These are phyloP conservation scores for Silurus lanzhouensis DNA, from an alignment of 2,797 vertebrate species.

Conservation along the genomic window DNA sequence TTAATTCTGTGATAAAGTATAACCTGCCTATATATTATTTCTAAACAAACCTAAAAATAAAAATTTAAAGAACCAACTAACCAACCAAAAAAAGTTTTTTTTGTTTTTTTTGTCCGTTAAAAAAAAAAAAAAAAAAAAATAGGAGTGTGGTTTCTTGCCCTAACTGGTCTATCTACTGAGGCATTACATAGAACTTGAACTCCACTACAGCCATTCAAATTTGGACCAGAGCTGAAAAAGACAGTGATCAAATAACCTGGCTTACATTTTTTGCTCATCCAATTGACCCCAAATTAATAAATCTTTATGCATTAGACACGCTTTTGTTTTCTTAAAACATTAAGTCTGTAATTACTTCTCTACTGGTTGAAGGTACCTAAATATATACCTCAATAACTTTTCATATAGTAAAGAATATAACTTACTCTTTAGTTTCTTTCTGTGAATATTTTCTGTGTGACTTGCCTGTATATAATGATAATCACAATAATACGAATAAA, in stretches of 20 bases:
- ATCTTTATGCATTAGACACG: not conserved
- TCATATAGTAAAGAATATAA: not conserved
- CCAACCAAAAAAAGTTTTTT: conserved; percentile 60
- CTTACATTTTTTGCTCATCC: not conserved
- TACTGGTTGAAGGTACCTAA: not conserved
- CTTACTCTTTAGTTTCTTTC: not conserved
- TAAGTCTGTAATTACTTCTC: not conserved
- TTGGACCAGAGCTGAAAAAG: conserved; percentile 43
- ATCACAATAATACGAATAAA: too few relatives aligned
- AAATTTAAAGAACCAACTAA: conserved; percentile 20
- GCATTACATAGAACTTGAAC: conserved; percentile 36
- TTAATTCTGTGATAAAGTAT: conserved; percentile 72
- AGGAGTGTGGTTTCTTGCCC: conserved; percentile 64
- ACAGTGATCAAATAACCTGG: not conserved
- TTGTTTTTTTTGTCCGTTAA: conserved; percentile 64
- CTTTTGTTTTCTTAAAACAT: not conserved
- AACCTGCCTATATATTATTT: conserved; percentile 74
- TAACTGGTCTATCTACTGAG: conserved; percentile 38
- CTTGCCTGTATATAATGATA: not conserved
- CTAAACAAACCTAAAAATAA: conserved; percentile 52
- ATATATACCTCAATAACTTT: not conserved
- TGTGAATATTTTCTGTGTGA: conserved; percentile 25
- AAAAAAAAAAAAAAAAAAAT: conserved; percentile 36
- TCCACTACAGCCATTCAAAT: conserved; percentile 20
- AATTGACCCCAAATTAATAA: not conserved